Conservation (phyloP, 2,888 invertebrate species). For the Eristalinus sepulchralis region DNA sequence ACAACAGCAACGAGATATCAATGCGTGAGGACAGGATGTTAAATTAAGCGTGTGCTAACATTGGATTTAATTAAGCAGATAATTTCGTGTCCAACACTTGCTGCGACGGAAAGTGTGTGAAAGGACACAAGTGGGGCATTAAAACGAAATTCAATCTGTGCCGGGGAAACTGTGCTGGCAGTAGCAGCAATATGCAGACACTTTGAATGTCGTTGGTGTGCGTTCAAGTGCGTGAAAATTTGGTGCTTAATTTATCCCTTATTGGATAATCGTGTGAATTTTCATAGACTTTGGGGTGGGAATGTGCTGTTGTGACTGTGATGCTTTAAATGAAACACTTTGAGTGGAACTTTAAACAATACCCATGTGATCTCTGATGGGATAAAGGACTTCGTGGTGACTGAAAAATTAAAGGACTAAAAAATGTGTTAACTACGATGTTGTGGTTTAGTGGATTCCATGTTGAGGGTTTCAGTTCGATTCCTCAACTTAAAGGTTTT, state of each 20-base stretch:
- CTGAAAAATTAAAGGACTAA: too few relatives aligned
- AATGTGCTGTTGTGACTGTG: background rate
- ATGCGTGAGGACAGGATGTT: slow-evolving; percentile 28
- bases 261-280: slow-evolving; percentile 22
- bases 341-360: background rate
- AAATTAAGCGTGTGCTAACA: slow-evolving; percentile 56
- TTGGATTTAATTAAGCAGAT: slow-evolving; percentile 56
- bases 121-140: slow-evolving; percentile 47
- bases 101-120: background rate
- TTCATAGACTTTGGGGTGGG: background rate
- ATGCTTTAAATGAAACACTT: background rate
- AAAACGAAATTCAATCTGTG: slow-evolving; percentile 44
- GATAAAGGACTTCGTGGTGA: background rate
- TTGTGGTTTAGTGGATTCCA: too few relatives aligned
- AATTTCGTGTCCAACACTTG: slow-evolving; percentile 31
- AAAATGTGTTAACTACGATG: too few relatives aligned
- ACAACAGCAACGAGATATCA: background rate
- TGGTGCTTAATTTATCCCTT: slow-evolving; percentile 9
- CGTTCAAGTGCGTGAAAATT: slow-evolving; percentile 3
- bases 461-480: too few relatives aligned
- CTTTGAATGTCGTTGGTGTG: background rate
- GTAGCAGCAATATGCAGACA: background rate
- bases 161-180: background rate
- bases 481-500: too few relatives aligned
- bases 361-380: background rate